Percentiles rank a stretch among this genome's conserved stretches.
phyloP scores from a whole-genome alignment of 2,888 invertebrate genomes.

The Ochropacha duplaris region DNA sequence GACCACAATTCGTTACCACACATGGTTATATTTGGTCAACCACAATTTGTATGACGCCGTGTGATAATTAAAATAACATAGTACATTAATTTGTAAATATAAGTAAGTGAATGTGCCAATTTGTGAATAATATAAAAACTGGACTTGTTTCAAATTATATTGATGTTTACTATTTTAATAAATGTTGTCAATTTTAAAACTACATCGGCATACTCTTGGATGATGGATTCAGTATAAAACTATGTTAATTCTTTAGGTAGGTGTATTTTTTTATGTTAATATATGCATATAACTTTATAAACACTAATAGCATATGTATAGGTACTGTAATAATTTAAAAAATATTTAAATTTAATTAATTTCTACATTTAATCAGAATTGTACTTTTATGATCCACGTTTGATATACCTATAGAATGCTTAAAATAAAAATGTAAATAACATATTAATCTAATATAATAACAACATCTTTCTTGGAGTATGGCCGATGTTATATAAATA shows the following conservation, averaged over 20 bases:
- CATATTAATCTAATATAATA: neutral
- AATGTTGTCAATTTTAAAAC: constrained; percentile 44
- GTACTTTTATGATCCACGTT: neutral
- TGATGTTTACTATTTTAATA: constrained; percentile 35
- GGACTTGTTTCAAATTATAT: constrained; percentile 19
- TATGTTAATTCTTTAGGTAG: neutral
- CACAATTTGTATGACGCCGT: constrained; percentile 27
- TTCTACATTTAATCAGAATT: too few species aligned
- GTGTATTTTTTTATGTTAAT: neutral
- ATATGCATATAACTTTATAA: too few species aligned
- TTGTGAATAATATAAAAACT: constrained; percentile 34
- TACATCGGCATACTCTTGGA: constrained; percentile 1
- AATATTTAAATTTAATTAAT: too few species aligned
- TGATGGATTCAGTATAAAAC: neutral
- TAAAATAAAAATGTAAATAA: neutral
- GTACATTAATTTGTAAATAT: constrained; percentile 45
- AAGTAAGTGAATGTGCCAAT: constrained; percentile 61
- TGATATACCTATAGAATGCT: neutral
- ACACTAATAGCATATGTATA: too few species aligned
- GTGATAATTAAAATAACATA: constrained; percentile 37
- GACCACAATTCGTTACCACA: neutral
- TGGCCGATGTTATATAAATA: constrained; percentile 27
- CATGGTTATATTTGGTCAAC: neutral
- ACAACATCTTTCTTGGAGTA: constrained; percentile 16
- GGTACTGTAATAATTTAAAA: too few species aligned